Percentiles rank a stretch among this genome's conserved stretches.
Evolutionary conservation across 2,888 invertebrate genomes (phyloP).

Genomic region (Iselma pallidipennis): DNA sequence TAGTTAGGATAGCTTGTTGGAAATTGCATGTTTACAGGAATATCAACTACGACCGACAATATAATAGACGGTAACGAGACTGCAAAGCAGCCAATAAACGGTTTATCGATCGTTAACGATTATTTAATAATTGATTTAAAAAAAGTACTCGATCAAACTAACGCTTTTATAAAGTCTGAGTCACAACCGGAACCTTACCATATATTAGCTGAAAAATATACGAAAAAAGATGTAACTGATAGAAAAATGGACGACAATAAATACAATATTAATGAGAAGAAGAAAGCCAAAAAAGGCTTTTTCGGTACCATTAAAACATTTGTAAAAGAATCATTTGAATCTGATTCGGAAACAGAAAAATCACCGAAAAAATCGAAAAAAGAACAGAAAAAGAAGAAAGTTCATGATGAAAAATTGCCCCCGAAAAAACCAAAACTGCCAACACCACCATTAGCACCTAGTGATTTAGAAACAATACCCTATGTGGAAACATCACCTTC

Average conservation of each 20-base stretch:
- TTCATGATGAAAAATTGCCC: conserved; percentile 39
- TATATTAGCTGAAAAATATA: conserved; percentile 33
- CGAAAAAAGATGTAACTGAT: conserved; percentile 15
- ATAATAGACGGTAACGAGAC: conserved; percentile 49
- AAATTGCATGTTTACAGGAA: conserved; percentile 58
- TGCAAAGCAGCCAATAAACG: conserved; percentile 26
- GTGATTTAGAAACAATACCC: conserved; percentile 48
- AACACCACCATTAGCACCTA: conserved; percentile 42
- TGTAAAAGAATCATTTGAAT: conserved; percentile 52
- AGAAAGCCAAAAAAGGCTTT: conserved; percentile 50
- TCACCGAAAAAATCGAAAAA: conserved; percentile 46
- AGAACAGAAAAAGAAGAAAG: conserved; percentile 39
- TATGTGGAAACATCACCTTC: conserved; percentile 46
- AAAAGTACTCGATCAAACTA: conserved; percentile 45
- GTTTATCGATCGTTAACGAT: conserved; percentile 32
- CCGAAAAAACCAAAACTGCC: conserved; percentile 48
- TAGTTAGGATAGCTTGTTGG: conserved; percentile 55
- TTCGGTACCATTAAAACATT: conserved; percentile 53
- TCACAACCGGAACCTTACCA: conserved; percentile 50
- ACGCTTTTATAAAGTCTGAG: conserved; percentile 52
- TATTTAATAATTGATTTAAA: conserved; percentile 32
- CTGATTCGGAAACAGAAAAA: conserved; percentile 54
- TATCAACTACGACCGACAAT: conserved; percentile 51
- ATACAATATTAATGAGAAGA: conserved; percentile 43
- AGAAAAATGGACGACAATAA: conserved; percentile 37